Base-by-base conservation (phyloP, 2,888 invertebrate genomes). In the Periphyllus acericola region DNA sequence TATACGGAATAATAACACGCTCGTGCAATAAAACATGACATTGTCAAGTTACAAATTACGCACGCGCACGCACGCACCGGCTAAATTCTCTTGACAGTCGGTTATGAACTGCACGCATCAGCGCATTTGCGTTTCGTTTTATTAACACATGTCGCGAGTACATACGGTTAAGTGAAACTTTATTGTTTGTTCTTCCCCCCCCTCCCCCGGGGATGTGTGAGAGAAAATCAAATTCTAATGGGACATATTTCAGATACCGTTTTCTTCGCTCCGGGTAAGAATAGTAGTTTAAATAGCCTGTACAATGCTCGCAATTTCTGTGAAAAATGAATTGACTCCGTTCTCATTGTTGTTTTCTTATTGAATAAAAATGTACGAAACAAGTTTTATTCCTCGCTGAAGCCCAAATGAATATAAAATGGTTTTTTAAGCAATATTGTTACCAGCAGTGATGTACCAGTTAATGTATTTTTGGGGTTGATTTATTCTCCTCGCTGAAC, bases 191-290 rank as follows among this genome's bases (percentile, higher is more conserved):
- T 36, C 36, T 83, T 17, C 14, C 9, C 46, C 46, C 14, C 36
- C 36, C 36, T 36, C 6, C 36, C 3, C 1, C 21, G 36, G 74
- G 66, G 34, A 80, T 86, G 86, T 60, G 60, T 29, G 86, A 87
- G 14, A 81, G n/a, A 60, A 87, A 80, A 80, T 60, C 86, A 14
- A 84, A 68, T 32, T 60, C 71, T 29, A 68, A 55, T 21, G 55
- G 78, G n/a, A 46, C 76, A 21, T 55, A 36, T 79, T 79, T 84
- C 32, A 34, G 74, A 83, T 46, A 75, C 40, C 78, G 46, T 71
- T 34, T 78, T 34, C 46, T 85, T 78, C 71, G 11, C 8, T 71
- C 79, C 32, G 85, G 85, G 78, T 85, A n/a, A 85, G 85, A 52
- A 68, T n/a, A 21, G 9, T 80, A 25, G 55, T 79, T 34, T 32